Evolutionary conservation across 30 jellyfish, hydroid and myxozoan genomes (phyloP).

Genomic region (Phacellophora camtschatica): DNA sequence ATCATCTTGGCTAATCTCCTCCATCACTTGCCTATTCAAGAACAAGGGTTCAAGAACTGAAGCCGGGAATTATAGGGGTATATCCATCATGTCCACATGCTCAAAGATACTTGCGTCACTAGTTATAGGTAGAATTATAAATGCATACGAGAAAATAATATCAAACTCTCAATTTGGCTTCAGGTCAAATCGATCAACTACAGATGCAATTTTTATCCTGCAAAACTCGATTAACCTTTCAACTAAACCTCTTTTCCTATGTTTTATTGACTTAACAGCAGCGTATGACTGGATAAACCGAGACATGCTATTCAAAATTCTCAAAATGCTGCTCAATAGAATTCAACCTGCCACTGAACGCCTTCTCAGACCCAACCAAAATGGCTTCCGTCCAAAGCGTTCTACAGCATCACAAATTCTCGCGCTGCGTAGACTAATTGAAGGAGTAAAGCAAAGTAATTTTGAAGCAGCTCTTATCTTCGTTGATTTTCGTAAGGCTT

Average conservation of each 20-base stretch:
- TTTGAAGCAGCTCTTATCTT: too few relatives aligned
- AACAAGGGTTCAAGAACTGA: background rate
- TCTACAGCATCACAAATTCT: too few relatives aligned
- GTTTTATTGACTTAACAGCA: background rate
- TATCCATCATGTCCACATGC: background rate
- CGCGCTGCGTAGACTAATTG: too few relatives aligned
- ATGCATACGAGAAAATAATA: background rate
- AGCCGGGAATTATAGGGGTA: background rate
- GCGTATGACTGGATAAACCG: slow-evolving; percentile 9
- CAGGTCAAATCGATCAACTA: background rate
- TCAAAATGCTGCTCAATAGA: too few relatives aligned
- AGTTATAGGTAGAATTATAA: background rate
- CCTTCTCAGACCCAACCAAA: too few relatives aligned
- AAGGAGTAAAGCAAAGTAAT: too few relatives aligned
- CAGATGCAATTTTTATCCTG: background rate
- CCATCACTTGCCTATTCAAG: too few relatives aligned
- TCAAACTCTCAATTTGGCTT: background rate
- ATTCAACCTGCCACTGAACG: too few relatives aligned
- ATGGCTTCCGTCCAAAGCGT: too few relatives aligned
- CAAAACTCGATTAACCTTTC: background rate
- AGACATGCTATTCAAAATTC: background rate
- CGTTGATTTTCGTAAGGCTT: too few relatives aligned
- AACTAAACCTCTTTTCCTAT: background rate
- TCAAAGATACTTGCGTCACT: background rate
- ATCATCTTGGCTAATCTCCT: too few relatives aligned